phyloP scores from a whole-genome alignment of 2,888 invertebrate species.

The Acanthococcus lagerstroemiae region DNA sequence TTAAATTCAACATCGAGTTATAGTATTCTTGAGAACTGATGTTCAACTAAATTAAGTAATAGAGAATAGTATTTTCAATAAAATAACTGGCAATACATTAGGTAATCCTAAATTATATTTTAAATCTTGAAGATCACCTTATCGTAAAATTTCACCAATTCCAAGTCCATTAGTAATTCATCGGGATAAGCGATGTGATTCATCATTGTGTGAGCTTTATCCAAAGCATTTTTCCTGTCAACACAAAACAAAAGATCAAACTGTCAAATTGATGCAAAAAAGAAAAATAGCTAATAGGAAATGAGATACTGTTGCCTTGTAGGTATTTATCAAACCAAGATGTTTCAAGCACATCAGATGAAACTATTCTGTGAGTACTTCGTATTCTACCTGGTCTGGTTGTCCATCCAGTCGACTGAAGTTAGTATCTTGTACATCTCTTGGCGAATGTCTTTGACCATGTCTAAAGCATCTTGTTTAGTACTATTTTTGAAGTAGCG shows the following conservation, averaged over 20 bases:
- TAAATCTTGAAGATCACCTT: conserved; percentile 55
- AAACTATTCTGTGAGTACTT: too few relatives aligned
- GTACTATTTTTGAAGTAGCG: conserved; percentile 79
- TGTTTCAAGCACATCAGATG: too few relatives aligned
- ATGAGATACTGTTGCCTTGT: too few relatives aligned
- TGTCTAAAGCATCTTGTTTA: conserved; percentile 70
- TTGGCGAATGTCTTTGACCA: conserved; percentile 73
- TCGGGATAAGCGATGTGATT: conserved; percentile 88
- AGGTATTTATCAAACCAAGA: too few relatives aligned
- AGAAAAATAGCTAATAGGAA: too few relatives aligned
- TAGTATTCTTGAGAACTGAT: too few relatives aligned
- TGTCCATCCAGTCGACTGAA: conserved; percentile 88
- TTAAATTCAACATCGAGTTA: not conserved
- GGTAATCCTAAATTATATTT: too few relatives aligned
- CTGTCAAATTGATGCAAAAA: too few relatives aligned
- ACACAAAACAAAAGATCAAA: conserved; percentile 34
- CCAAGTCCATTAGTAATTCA: conserved; percentile 70
- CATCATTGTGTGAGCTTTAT: conserved; percentile 71
- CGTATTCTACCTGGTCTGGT: conserved; percentile 58
- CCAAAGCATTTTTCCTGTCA: conserved; percentile 54
- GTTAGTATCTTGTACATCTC: conserved; percentile 71
- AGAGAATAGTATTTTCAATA: too few relatives aligned
- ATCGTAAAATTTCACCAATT: conserved; percentile 67
- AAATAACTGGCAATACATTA: too few relatives aligned
- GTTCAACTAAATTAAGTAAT: too few relatives aligned